phyloP scores from a whole-genome alignment of 2,113 vertebrate species.

The Callipepla californica region DNA sequence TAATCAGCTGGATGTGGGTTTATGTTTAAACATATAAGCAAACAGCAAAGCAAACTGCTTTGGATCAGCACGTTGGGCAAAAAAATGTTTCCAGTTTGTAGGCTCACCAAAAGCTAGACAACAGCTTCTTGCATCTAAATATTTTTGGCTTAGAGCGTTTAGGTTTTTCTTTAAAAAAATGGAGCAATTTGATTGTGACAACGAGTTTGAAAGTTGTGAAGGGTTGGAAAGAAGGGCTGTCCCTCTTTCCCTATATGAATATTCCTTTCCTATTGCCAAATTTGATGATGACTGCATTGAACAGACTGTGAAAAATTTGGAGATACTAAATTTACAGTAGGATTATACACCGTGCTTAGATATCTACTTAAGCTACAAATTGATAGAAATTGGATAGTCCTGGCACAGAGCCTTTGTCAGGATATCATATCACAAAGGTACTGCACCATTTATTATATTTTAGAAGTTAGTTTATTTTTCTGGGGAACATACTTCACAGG shows the following conservation, averaged over 20 bases:
- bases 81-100: conserved; percentile 44
- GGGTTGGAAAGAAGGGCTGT: background rate
- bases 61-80: conserved; percentile 33
- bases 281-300: background rate
- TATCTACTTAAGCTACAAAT: background rate
- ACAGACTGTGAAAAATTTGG: background rate
- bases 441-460: background rate
- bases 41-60: conserved; percentile 68
- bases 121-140: conserved; percentile 40
- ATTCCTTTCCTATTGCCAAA: background rate
- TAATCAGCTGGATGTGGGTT: conserved; percentile 83
- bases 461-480: too few species aligned
- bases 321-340: background rate
- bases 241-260: background rate
- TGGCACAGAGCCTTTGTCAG: background rate
- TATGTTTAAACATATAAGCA: conserved; percentile 77
- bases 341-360: background rate
- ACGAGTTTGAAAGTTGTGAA: background rate
- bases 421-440: background rate
- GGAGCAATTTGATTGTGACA: background rate
- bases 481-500: background rate
- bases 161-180: conserved; percentile 25
- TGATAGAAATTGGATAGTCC: background rate
- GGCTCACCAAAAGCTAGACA: background rate
- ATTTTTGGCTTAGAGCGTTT: conserved; percentile 47